phyloP scores from a whole-genome alignment of 1,140 invertebrate species.

The Sminthurinus signatus region DNA sequence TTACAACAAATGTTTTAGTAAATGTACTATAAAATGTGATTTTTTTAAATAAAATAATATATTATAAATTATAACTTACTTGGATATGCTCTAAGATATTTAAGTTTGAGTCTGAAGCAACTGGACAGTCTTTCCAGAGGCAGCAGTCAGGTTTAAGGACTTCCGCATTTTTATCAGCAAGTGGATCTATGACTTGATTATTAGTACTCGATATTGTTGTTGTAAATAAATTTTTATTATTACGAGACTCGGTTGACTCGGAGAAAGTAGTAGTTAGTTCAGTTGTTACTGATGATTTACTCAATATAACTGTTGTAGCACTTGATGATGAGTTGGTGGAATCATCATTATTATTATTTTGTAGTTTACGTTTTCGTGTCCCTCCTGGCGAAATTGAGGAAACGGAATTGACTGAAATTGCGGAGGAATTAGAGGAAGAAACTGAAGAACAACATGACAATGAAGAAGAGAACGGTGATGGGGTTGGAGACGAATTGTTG shows the following conservation, averaged over 20 bases:
- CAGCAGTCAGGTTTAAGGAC: no score
- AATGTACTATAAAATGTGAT: background rate
- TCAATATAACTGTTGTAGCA: background rate
- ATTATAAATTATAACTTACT: no score
- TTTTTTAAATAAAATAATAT: background rate
- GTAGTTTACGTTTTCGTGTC: background rate
- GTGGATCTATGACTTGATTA: no score
- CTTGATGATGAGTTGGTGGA: background rate
- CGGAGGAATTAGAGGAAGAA: no score
- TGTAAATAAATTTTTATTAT: background rate
- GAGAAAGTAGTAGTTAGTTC: slow-evolving; percentile 29
- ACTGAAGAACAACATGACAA: no score
- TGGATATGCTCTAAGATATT: slow-evolving; percentile 84
- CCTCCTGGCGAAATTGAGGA: slow-evolving; percentile 1
- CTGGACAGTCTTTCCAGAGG: slow-evolving; percentile 64
- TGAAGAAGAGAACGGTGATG: no score
- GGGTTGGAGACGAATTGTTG: no score
- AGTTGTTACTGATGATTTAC: no score
- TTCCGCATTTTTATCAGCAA: no score
- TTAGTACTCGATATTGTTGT: no score
- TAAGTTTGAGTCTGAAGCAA: slow-evolving; percentile 65
- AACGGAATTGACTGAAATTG: no score
- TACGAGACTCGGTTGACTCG: slow-evolving; percentile 15
- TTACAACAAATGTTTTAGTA: no score
- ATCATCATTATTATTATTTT: background rate